These are phyloP conservation scores for Illadopsis cleaveri DNA, from an alignment of 2,113 vertebrate genomes.

Conservation along the genomic window DNA sequence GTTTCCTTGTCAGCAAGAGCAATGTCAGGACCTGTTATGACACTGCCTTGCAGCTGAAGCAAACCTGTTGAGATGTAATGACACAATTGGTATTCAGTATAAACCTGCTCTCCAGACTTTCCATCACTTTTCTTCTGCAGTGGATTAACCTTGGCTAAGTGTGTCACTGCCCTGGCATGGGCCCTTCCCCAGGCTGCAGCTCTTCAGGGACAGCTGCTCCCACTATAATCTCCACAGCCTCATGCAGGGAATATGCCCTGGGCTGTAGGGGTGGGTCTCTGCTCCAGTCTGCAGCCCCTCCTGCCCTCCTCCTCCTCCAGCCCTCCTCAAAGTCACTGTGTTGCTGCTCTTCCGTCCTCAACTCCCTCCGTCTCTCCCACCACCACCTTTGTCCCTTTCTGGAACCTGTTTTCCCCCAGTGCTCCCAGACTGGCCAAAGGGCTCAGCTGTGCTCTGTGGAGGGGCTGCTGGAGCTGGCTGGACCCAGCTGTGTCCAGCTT, in stretches of 20 bases:
- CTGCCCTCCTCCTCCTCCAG: background rate
- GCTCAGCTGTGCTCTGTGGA: background rate
- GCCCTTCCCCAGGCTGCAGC: background rate
- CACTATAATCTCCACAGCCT: background rate
- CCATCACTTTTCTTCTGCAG: background rate
- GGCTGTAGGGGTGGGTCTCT: background rate
- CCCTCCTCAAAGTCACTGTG: background rate
- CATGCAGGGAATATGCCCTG: background rate
- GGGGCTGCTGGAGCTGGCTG: background rate
- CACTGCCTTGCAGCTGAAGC: background rate
- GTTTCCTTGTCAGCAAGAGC: background rate
- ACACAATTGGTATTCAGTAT: accelerated
- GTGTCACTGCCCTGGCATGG: background rate
- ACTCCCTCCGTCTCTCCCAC: background rate
- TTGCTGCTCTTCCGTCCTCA: background rate
- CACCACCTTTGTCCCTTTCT: background rate
- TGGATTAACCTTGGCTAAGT: background rate
- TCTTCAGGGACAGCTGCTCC: background rate
- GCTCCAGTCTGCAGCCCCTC: background rate
- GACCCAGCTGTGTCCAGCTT: accelerated
- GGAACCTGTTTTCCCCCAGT: background rate
- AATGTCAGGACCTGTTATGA: background rate
- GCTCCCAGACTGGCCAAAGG: background rate
- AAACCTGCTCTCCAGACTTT: background rate
- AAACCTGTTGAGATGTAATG: background rate